Percentiles rank a stretch among this genome's conserved stretches.
phyloP scores from a whole-genome alignment of 2,888 invertebrate species.

The Hydroisotoma schaefferi region DNA sequence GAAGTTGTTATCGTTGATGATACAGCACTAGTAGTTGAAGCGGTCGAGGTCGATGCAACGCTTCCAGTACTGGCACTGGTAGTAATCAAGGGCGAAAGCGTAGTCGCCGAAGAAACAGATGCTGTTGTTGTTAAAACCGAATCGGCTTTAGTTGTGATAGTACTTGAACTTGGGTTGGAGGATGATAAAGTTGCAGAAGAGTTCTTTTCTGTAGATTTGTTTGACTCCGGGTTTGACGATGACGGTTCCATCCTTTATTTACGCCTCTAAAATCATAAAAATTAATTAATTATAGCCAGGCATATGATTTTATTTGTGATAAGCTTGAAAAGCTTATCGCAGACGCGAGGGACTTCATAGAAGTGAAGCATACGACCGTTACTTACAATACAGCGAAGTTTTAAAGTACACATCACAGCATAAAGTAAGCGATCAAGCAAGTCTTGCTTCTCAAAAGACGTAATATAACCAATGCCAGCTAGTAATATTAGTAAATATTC shows the following conservation, averaged over 20 bases:
- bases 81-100: neutral
- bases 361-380: no score
- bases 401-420: no score
- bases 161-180: neutral
- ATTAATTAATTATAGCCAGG: neutral
- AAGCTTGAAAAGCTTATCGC: no score
- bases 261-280: conserved; percentile 25
- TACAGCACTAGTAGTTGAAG: conserved; percentile 5
- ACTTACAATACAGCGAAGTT: no score
- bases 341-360: no score
- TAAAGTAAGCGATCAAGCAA: no score
- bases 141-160: neutral
- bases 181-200: conserved; percentile 10
- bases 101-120: neutral
- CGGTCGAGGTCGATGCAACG: neutral
- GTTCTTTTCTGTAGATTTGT: conserved; percentile 22
- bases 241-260: conserved; percentile 39
- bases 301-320: no score
- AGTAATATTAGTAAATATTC: no score
- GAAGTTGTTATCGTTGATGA: neutral
- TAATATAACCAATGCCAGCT: no score
- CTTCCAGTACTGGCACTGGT: conserved; percentile 7
- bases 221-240: conserved; percentile 32
- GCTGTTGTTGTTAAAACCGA: conserved; percentile 9
- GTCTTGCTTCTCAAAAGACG: no score